Base-by-base conservation (phyloP, 2,113 vertebrate species). In the Microcebus lehilahytsara region DNA sequence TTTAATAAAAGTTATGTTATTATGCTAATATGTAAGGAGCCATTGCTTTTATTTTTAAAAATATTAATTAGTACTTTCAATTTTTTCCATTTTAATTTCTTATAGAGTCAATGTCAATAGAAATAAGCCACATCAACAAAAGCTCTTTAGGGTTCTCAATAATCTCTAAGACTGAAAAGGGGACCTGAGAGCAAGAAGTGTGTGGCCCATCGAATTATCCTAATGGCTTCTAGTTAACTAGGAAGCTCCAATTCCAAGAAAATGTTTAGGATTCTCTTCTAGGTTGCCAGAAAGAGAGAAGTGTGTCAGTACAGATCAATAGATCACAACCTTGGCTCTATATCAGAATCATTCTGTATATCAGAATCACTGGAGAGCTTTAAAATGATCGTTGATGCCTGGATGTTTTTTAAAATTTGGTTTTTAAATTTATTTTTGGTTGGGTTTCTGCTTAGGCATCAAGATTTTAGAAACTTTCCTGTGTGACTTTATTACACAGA, bases 41-140 rank as follows among this genome's bases (percentile, higher is more conserved):
- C 3, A 40, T 60, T 81, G 27, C 7, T 92, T 97, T 96, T 92
- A 53, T 85, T 83, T 84, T 85, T 9, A 71, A 88, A 56, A 53
- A 46, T 79, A 79, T 16, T 58, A 56, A 42, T 91, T 51, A 42
- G 60, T 75, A 40, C 20, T 69, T 89, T 79, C 37, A 78, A 66
- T 49, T 69, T 20, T 91, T 67, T 80, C 17, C 8, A 9, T 85
- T 93, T 86, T 74, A 75, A 84, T 92, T 86, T 95, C 42, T 22
- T 93, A 6, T 62, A 46, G 13, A 80, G 7, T 49, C 85, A 93
- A 37, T 80, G 12, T 62, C 60, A 88, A 10, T 27, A 85, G 23
- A 66, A 6, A 66, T 37, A 87, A 77, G 8, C 11, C 12, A 56
- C 53, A 66, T 64, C 34, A 66, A 60, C 34, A 87, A 77, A 92